Percentiles rank a stretch among this genome's conserved stretches.
Conservation (phyloP, 1,140 invertebrate genomes). For the Planococcus citri region DNA sequence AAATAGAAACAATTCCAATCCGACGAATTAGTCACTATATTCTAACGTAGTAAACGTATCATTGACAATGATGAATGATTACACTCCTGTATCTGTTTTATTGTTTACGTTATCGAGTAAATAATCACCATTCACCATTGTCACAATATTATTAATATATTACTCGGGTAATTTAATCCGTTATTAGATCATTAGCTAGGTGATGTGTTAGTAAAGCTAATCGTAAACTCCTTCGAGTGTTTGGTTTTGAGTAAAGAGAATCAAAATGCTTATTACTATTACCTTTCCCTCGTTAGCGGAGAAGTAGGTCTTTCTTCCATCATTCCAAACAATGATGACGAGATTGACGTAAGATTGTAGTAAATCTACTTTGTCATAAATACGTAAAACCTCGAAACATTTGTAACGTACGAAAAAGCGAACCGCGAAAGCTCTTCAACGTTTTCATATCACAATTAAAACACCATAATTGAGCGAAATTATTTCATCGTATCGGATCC, state of each 20-base stretch:
- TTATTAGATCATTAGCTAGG: not conserved
- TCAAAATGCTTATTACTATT: not conserved
- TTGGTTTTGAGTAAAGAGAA: too few relatives aligned
- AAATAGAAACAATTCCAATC: not conserved
- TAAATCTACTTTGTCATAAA: not conserved
- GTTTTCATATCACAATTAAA: not conserved
- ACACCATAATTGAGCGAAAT: not conserved
- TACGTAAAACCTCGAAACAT: not conserved
- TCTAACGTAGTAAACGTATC: too few relatives aligned
- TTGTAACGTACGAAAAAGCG: not conserved
- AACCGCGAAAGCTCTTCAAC: not conserved
- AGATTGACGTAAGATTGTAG: not conserved
- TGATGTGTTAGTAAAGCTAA: too few relatives aligned
- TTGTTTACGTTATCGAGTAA: not conserved
- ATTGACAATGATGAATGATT: not conserved
- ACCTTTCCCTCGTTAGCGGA: not conserved
- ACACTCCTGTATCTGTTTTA: not conserved
- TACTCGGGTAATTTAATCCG: not conserved
- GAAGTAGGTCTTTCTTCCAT: constrained; percentile 16
- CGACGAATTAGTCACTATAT: too few relatives aligned
- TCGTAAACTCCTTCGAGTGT: too few relatives aligned
- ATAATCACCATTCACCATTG: not conserved
- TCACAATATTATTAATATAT: too few relatives aligned
- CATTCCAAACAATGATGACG: constrained; percentile 10
- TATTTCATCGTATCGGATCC: not conserved